Evolutionary conservation across 2,888 invertebrate genomes (phyloP).

Genomic region (Synergus itoensis): DNA sequence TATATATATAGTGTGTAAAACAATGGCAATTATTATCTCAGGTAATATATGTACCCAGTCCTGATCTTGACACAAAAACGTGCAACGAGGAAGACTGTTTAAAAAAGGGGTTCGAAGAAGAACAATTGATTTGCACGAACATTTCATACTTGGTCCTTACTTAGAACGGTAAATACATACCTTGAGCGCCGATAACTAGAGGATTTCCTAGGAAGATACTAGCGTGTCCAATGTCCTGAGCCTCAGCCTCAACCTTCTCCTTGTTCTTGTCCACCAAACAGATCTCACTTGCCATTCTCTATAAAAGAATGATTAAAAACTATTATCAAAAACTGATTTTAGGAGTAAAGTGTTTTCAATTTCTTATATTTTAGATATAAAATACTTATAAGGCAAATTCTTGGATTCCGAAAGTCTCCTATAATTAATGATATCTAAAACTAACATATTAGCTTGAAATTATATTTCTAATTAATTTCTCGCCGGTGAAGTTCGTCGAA

Average conservation of each 20-base stretch:
- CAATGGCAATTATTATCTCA: too few species aligned
- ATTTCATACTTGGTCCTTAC: constrained; percentile 31
- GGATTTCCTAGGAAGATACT: constrained; percentile 79
- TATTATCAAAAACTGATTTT: not conserved
- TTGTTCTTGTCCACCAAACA: constrained; percentile 80
- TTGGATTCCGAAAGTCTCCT: not conserved
- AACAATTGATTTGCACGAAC: constrained; percentile 33
- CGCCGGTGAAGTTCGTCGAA: not conserved
- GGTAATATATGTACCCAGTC: too few species aligned
- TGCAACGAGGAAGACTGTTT: not conserved
- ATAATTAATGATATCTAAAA: too few species aligned
- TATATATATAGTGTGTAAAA: too few species aligned
- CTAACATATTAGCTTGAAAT: too few species aligned
- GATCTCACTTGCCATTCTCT: constrained; percentile 80
- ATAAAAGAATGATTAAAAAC: constrained; percentile 3
- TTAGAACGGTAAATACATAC: constrained; percentile 52
- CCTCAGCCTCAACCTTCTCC: constrained; percentile 80
- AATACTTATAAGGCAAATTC: not conserved
- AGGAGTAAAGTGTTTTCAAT: too few species aligned
- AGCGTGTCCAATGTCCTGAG: constrained; percentile 82
- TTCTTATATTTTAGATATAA: too few species aligned
- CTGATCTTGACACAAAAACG: not conserved
- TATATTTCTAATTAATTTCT: too few species aligned
- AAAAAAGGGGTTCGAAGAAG: constrained; percentile 43
- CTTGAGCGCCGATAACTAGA: constrained; percentile 76